These are phyloP conservation scores for Trissonchulus sp. DNA, from an alignment of 2,888 invertebrate species.

Conservation along the genomic window DNA sequence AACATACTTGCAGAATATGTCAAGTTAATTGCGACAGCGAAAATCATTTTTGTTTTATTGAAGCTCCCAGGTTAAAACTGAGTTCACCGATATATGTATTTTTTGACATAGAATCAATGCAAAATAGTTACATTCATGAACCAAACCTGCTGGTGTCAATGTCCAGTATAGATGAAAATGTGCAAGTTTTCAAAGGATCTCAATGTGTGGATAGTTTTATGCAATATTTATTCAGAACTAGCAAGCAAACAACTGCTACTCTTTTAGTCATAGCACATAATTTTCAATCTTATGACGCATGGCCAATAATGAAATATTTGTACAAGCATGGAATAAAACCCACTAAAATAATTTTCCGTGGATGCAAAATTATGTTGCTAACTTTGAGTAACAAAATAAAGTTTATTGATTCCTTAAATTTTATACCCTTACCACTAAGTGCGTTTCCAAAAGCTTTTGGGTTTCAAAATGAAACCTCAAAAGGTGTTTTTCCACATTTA, in stretches of 20 bases:
- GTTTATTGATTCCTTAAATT: too few species aligned
- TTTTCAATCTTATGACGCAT: background rate
- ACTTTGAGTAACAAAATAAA: background rate
- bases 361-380: constrained; percentile 4
- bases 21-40: too few species aligned
- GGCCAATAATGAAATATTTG: background rate
- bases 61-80: too few species aligned
- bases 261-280: constrained; percentile 6
- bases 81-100: background rate
- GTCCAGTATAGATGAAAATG: background rate
- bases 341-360: constrained; percentile 3
- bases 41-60: too few species aligned
- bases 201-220: constrained; percentile 3
- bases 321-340: constrained; percentile 3
- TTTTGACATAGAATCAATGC: constrained; percentile 20
- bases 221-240: too few species aligned
- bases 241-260: too few species aligned
- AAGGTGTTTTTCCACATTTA: too few species aligned
- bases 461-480: background rate
- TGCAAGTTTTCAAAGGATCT: background rate
- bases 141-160: constrained; percentile 7
- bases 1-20: too few species aligned
- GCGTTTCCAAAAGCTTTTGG: constrained; percentile 6
- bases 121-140: background rate
- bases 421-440: background rate